Evolutionary conservation across 1,140 invertebrate genomes (phyloP), one percentile per base, ranked within the genome.

Genomic region (Camponotus vicinus): DNA sequence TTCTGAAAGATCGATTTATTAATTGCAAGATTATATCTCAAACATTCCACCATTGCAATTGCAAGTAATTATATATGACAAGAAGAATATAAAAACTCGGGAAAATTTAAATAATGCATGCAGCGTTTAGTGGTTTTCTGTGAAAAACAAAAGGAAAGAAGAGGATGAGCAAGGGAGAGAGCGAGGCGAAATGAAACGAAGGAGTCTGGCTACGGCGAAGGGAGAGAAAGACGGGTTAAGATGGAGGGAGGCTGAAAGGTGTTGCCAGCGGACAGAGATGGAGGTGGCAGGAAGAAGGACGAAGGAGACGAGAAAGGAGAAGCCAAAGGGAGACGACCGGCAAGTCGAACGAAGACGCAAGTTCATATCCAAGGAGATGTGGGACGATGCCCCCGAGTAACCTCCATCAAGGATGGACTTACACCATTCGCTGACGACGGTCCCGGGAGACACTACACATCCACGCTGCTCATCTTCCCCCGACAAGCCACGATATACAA

Each of bases 361-460:
- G 93, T 93, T 94, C 93, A 93, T 93, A 92, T 93, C 91, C 87
- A 93, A 90, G 90, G 86, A 94, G 93, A 95, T 95, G 94, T 95
- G 92, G 95, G 93, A 95, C 94, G 94, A 95, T 94, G 94, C 82
- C 94, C 95, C 76, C 88, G 70, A 95, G 93, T 95, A 95, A 95
- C 94, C 95, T 95, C 93, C 94, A 95, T 94, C 93, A 94, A 95
- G 94, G 94, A 94, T 95, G 94, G 92, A 94, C 93, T 93, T 88
- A 87, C 90, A 94, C 89, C 91, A 94, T 93, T 91, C 84, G 88
- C 80, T 87, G 86, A 86, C 86, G 86, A 32, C 79, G 55, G 69
- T 70, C 40, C 55, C 71, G 71, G 86, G 79, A 89, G 85, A 66
- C 66, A 86, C 86, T 91, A 86, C 86, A 91, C 79, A 70, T 83